A percentile compares a stretch with the other conserved stretches of the same genome.
Evolutionary conservation across 2,797 vertebrate species (phyloP).

Genomic region (Poecile montanus): DNA sequence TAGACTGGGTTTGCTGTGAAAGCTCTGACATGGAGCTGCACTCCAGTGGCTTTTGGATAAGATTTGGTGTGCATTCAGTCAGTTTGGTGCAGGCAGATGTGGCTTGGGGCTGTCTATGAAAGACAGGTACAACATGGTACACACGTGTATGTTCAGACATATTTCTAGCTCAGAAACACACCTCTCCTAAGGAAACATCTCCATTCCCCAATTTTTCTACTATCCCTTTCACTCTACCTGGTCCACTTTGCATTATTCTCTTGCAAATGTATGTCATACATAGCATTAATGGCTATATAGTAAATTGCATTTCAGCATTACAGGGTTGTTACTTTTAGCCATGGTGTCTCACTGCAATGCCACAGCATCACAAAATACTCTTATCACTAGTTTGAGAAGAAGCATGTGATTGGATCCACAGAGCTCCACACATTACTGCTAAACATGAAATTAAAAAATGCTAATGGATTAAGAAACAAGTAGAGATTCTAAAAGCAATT

Average conservation of each 20-base stretch:
- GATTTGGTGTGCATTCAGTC: neutral
- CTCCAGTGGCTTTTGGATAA: neutral
- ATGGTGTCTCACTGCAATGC: neutral
- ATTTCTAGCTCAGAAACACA: neutral
- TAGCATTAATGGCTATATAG: neutral
- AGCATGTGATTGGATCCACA: neutral
- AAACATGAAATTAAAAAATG: neutral
- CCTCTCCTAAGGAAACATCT: neutral
- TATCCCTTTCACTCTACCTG: neutral
- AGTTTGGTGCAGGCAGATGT: neutral
- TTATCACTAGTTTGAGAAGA: neutral
- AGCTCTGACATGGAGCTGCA: accelerated
- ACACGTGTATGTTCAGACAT: accelerated
- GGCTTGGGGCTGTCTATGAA: neutral
- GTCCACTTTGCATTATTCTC: neutral
- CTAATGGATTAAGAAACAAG: neutral
- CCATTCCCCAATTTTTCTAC: neutral
- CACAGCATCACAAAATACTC: neutral
- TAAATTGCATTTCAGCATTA: neutral
- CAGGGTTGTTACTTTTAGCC: neutral
- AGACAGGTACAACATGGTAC: neutral
- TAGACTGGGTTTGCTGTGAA: neutral
- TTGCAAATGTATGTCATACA: neutral
- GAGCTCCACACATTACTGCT: neutral
- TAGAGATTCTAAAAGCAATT: neutral